A percentile compares a stretch with the other conserved stretches of the same genome.
These are phyloP conservation scores for Leontopithecus rosalia DNA, from an alignment of 2,797 vertebrate genomes.

Conservation along the genomic window DNA sequence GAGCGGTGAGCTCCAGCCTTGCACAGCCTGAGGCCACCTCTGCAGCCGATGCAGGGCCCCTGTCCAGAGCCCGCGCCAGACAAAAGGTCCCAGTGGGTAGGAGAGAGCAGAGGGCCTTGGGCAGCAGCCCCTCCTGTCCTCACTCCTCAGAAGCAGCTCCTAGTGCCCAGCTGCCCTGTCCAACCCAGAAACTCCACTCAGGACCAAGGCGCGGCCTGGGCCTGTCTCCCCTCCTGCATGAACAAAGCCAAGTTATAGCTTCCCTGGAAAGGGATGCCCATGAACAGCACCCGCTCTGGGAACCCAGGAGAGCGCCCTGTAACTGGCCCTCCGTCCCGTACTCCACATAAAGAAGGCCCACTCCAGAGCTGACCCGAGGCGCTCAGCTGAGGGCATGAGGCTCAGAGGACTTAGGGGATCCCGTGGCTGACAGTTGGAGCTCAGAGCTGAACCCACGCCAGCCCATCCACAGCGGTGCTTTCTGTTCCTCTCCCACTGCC, in stretches of 20 bases:
- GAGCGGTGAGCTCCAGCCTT: background rate
- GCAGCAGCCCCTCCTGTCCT: background rate
- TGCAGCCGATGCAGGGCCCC: background rate
- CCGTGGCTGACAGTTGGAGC: background rate
- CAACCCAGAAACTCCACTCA: background rate
- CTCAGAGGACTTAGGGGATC: no score
- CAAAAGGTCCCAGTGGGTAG: no score
- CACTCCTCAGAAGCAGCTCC: background rate
- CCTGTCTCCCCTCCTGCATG: background rate
- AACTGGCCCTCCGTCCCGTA: background rate
- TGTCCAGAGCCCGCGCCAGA: background rate
- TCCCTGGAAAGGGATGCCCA: background rate
- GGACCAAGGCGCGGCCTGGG: background rate
- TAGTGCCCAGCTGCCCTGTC: background rate
- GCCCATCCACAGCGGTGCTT: background rate
- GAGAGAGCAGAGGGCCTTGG: background rate
- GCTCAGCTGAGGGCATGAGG: background rate
- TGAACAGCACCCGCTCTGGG: background rate
- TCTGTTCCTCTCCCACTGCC: rapidly evolving
- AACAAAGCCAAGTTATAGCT: background rate
- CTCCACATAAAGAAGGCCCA: background rate
- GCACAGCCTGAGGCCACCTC: background rate
- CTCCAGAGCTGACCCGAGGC: background rate
- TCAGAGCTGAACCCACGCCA: rapidly evolving
- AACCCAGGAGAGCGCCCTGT: background rate